Evolutionary conservation across 2,797 vertebrate genomes (phyloP), one percentile per base, ranked within the genome.

Genomic region (Nothura maculosa): DNA sequence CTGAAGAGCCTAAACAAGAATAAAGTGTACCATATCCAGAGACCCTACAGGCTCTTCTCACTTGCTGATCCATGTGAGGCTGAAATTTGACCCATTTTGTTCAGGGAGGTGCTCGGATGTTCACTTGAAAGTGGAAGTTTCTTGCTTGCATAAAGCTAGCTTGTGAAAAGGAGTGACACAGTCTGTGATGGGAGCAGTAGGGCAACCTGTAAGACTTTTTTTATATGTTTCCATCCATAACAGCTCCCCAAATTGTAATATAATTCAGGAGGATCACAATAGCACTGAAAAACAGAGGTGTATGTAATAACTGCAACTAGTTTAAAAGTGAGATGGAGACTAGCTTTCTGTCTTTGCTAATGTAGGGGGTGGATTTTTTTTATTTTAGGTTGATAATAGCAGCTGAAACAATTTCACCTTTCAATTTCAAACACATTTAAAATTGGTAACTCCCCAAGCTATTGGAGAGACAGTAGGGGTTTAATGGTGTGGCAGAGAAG

Each of bases 1-100:
- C 20, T 77, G 3, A 3, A 54, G 32, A n/a, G 4, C 57, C 47
- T 64, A 50, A 72, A 7, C 36, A 43, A 61, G 4, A 68, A 6
- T 61, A 9, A 52, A 74, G 28, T 0, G 0, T 77, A 30, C 0
- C n/a, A 0, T 55, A 50, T 47, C 27, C 30, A 60, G 36, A 58
- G 24, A 12, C 9, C 38, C 80, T 64, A 12, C 9, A 30, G 63
- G 28, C 27, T 64, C 24, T 63, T n/a, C 13, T 81, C 67, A 30
- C 25, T 58, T 4, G 43, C 55, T 20, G 21, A 48, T 82, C 67
- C 87, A 6, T 22, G 16, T 54, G 40, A 72, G 34, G 6, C 9
- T 45, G 54, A 77, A 45, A 45, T 4, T 28, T 72, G 38, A 48
- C 32, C 43, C 1, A 5, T 79, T 87, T 94, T 79, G 17, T 63